These are phyloP conservation scores for Byasa hedistus DNA, from an alignment of 2,888 invertebrate species.

Conservation along the genomic window DNA sequence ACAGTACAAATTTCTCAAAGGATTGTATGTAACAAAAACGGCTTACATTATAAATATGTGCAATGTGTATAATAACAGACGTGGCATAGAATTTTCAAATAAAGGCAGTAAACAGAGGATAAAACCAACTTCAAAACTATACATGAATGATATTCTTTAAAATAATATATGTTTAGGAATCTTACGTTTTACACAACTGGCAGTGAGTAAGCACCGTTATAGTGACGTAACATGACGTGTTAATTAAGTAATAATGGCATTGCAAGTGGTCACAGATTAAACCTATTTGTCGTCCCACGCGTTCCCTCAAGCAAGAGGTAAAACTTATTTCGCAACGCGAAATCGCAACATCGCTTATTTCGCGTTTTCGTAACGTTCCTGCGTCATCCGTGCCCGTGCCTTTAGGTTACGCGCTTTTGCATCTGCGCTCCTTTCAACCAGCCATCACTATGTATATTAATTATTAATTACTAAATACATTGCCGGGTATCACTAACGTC, in stretches of 20 bases:
- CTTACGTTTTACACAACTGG: too few species aligned
- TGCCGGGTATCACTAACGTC: too few species aligned
- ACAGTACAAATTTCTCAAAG: background rate
- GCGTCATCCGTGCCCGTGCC: conserved; percentile 65
- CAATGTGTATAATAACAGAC: too few species aligned
- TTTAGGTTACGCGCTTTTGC: conserved; percentile 55
- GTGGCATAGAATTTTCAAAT: too few species aligned
- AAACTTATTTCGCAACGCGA: conserved; percentile 73
- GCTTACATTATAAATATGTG: background rate
- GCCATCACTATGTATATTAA: background rate
- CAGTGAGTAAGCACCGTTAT: conserved; percentile 9
- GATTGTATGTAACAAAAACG: background rate
- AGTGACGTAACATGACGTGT: conserved; percentile 28
- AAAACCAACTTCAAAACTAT: too few species aligned
- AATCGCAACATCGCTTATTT: conserved; percentile 78
- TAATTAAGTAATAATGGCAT: conserved; percentile 43
- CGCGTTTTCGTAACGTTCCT: conserved; percentile 77
- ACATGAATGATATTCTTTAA: too few species aligned
- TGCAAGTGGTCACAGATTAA: conserved; percentile 62
- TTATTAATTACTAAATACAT: background rate
- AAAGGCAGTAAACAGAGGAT: too few species aligned
- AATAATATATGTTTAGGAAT: too few species aligned
- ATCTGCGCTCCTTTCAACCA: conserved; percentile 13
- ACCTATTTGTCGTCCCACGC: conserved; percentile 76
- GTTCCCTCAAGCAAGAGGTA: conserved; percentile 70